phyloP scores from a whole-genome alignment of 2,797 vertebrate species.

The Malurus leucopterus region DNA sequence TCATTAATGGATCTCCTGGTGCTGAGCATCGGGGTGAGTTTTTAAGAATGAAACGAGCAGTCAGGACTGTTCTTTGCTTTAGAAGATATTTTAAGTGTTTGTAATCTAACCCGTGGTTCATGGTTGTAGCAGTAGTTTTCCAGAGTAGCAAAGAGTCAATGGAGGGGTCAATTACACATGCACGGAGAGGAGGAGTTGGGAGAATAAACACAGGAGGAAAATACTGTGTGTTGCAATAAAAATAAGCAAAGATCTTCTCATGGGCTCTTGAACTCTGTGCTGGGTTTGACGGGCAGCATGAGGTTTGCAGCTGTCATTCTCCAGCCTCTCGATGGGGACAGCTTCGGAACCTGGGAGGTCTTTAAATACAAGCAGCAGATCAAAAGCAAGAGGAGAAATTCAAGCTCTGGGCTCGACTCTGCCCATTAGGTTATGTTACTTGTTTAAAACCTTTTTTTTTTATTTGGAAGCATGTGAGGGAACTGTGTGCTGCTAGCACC shows the following conservation, averaged over 20 bases:
- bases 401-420: background rate
- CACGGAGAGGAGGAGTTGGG: background rate
- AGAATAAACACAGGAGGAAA: background rate
- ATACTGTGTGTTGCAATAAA: background rate
- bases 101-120: background rate
- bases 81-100: conserved; percentile 3
- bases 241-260: background rate
- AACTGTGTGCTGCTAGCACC: background rate
- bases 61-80: background rate
- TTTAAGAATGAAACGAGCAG: background rate
- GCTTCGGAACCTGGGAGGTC: conserved; percentile 16
- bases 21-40: background rate
- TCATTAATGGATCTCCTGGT: background rate
- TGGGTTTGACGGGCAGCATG: background rate
- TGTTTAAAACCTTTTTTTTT: background rate
- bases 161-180: background rate
- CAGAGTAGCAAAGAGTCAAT: background rate
- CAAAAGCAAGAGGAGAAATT: conserved; percentile 14
- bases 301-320: conserved; percentile 32
- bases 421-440: background rate
- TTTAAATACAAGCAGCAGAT: conserved; percentile 13
- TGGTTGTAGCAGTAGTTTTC: background rate
- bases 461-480: background rate
- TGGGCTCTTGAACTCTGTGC: background rate
- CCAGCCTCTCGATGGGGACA: background rate